Evolutionary conservation across 2,888 invertebrate genomes (phyloP).

Genomic region (Conomelus anceps): DNA sequence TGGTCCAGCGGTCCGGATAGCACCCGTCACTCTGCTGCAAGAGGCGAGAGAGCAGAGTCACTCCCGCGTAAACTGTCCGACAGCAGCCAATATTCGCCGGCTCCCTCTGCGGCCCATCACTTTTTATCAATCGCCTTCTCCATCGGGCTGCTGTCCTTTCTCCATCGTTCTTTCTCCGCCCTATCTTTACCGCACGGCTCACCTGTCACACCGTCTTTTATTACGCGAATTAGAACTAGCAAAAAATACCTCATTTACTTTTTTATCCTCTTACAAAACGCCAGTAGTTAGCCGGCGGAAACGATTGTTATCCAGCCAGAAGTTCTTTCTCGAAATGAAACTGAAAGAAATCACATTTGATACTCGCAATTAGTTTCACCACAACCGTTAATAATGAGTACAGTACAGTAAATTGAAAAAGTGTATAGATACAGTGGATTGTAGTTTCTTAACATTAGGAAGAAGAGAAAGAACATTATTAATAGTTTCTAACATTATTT

Average conservation of each 20-base stretch:
- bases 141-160: too few relatives aligned
- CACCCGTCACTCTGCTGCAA: neutral
- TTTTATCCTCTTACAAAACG: neutral
- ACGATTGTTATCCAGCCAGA: neutral
- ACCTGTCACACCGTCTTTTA: neutral
- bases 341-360: neutral
- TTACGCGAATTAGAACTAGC: neutral
- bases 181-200: neutral
- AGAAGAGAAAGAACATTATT: too few relatives aligned
- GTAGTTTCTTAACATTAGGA: too few relatives aligned
- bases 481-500: too few relatives aligned
- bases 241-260: neutral
- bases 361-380: neutral
- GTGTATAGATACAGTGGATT: too few relatives aligned
- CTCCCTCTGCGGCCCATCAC: neutral
- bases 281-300: neutral
- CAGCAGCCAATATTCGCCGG: neutral
- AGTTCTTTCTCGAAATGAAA: neutral
- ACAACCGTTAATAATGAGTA: too few relatives aligned
- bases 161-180: too few relatives aligned
- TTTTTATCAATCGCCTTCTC: neutral
- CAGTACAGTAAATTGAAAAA: too few relatives aligned
- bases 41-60: neutral
- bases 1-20: neutral
- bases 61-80: neutral